Base-by-base conservation (phyloP, 2,888 invertebrate species). In the Catocala fraxini region DNA sequence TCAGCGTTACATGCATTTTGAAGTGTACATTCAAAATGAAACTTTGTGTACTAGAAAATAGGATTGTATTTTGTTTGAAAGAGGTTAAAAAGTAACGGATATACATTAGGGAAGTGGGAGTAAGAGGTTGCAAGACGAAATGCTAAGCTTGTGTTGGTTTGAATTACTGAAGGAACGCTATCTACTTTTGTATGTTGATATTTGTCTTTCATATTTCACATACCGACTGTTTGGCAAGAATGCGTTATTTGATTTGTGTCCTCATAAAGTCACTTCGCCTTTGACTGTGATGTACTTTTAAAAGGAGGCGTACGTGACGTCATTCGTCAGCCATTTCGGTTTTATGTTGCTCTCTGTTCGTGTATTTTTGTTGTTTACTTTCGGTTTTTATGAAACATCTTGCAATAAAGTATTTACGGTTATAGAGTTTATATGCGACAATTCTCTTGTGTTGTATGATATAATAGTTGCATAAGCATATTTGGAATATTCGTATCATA, bases 181-280 rank as follows among this genome's bases (percentile, higher is more conserved):
- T 74, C 73, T 66, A 66, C 58, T 61, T 56, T 60, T 56, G 53
- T 64, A 52, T 57, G 56, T 66, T 51, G 25, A 55, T 70, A 71
- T 76, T 74, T 74, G 75, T 68, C 61, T 72, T 74, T 63, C 71
- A 80, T 80, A 80, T 78, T 80, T 73, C 60, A 59, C 59, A 45
- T 69, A 61, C 70, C 59, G 56, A 74, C 67, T 75, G 74, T 80
- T 78, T 71, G 70, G 62, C 56, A 34, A 66, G 68, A 70, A 72
- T 73, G 63, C 67, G 57, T 75, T 74, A 79, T 81, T 81, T 80
- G 75, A 78, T 79, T 78, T 73, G 75, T 71, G 66, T 68, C 68
- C 70, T 70, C 75, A 77, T 71, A 77, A 65, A 73, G 49, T 34
- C 33, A 53, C 51, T 59, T 70, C 49, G 51, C 46, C 49, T 56